These are phyloP conservation scores for Ophion ventricosus DNA, from an alignment of 2,888 invertebrate genomes.

Conservation along the genomic window DNA sequence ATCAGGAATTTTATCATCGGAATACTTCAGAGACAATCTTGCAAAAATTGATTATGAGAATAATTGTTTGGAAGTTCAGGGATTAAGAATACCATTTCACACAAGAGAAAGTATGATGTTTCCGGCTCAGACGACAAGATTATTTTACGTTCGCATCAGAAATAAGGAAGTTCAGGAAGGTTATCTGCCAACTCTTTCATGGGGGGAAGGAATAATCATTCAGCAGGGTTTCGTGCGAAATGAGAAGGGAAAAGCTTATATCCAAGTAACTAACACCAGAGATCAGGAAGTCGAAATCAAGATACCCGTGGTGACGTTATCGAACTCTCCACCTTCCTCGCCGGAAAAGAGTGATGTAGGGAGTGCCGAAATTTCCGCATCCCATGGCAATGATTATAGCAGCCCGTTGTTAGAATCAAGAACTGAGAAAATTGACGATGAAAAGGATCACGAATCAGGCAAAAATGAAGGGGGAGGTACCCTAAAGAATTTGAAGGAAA, in stretches of 20 bases:
- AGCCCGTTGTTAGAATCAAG: neutral
- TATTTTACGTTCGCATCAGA: conserved; percentile 7
- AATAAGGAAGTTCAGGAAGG: conserved; percentile 17
- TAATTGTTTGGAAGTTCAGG: conserved; percentile 8
- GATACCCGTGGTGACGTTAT: conserved; percentile 7
- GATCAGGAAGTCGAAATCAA: neutral
- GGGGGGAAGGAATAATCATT: conserved; percentile 7
- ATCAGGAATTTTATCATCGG: conserved; percentile 22
- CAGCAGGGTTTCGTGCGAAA: conserved; percentile 13
- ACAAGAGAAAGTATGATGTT: conserved; percentile 32
- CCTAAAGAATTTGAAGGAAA: neutral
- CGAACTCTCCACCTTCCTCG: neutral
- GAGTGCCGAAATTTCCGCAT: neutral
- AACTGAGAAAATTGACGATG: neutral
- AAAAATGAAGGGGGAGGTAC: conserved; percentile 13
- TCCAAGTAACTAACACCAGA: conserved; percentile 22
- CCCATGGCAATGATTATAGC: neutral
- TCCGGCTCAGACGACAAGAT: neutral
- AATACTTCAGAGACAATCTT: conserved; percentile 29
- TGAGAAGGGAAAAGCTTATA: conserved; percentile 22
- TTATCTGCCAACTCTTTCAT: conserved; percentile 15
- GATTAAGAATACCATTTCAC: conserved; percentile 1
- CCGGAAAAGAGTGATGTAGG: neutral
- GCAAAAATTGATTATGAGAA: conserved; percentile 39
- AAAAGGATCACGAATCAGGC: neutral